Evolutionary conservation across 2,113 vertebrate genomes (phyloP), one percentile per base, ranked within the genome.

Genomic region (Nibea albiflora): DNA sequence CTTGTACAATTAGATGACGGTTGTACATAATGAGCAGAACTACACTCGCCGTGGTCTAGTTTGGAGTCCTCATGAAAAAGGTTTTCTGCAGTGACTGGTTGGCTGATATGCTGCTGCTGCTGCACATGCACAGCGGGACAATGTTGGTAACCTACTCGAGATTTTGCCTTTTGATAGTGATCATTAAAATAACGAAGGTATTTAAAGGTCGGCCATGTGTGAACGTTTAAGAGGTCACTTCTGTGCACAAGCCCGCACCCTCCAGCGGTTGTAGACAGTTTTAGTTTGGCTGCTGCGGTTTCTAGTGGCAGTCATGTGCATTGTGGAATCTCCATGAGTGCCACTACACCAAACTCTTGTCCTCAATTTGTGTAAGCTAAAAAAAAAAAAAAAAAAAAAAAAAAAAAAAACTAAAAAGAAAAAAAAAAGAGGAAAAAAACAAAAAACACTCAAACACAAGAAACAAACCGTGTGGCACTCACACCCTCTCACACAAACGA

Each of bases 151-250:
- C 68, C 57, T 73, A 84, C 76, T 42, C 52, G 47, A 46, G 26
- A 66, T 20, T 22, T 76, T 80, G 31, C 46, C 65, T 70, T 80
- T 72, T 53, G 67, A 85, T 76, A 50, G 52, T 15, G 70, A 60
- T 71, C 35, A 73, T 65, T 64, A 26, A 67, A 80, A 79, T 24
- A 80, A 89, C 0, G 15, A 75, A 69, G 58, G 70, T 73, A 64
- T 85, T 87, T 81, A 79, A 68, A 89, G 79, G 73, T 83, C 62
- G 9, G 73, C 78, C 73, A 53, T 69, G 68, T 76, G 44, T 20
- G 76, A 80, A 76, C 11, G 22, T 78, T 46, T 46, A 73, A 85
- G 91, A 93, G 86, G 90, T 92, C 80, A 87, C 86, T 84, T 91
- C 70, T 83, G 87, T 78, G 73, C 69, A 85, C 78, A 73, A 83